Percentiles rank a stretch among this genome's conserved stretches.
These are phyloP conservation scores for Eucera pruinosa DNA, from an alignment of 2,888 invertebrate species.

Conservation along the genomic window DNA sequence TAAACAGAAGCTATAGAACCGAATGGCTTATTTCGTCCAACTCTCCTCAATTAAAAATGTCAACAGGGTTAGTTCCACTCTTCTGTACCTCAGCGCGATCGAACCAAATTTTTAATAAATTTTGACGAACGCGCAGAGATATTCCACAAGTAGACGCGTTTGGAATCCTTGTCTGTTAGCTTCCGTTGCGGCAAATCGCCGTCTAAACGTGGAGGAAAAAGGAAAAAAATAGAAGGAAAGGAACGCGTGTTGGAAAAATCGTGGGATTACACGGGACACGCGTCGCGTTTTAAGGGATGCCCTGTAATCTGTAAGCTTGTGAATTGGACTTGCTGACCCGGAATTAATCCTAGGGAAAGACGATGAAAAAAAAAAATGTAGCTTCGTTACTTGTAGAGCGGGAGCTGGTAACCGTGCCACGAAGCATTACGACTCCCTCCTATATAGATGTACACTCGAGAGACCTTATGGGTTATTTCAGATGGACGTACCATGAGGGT, in stretches of 20 bases:
- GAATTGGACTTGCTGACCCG: conserved; percentile 70
- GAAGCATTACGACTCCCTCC: conserved; percentile 28
- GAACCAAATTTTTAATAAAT: too few species aligned
- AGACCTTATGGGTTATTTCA: conserved; percentile 73
- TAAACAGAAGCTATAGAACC: too few species aligned
- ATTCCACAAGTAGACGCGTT: too few species aligned
- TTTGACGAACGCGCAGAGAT: too few species aligned
- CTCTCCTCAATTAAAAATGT: too few species aligned
- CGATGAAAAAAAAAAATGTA: conserved; percentile 62
- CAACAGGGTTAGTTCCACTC: too few species aligned
- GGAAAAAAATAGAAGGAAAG: too few species aligned
- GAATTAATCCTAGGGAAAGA: conserved; percentile 74
- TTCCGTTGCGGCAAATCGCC: too few species aligned
- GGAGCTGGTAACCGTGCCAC: conserved; percentile 37
- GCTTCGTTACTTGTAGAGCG: conserved; percentile 23
- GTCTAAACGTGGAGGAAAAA: too few species aligned
- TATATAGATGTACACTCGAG: conserved; percentile 36
- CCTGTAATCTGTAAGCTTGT: conserved; percentile 71
- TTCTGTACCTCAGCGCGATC: too few species aligned
- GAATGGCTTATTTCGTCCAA: too few species aligned
- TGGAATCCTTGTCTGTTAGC: too few species aligned
- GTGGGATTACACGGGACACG: conserved; percentile 48
- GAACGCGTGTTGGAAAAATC: conserved; percentile 12
- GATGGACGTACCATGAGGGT: conserved; percentile 68
- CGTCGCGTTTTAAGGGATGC: conserved; percentile 61